phyloP scores from a whole-genome alignment of 2,797 vertebrate genomes.

The Podargus strigoides region DNA sequence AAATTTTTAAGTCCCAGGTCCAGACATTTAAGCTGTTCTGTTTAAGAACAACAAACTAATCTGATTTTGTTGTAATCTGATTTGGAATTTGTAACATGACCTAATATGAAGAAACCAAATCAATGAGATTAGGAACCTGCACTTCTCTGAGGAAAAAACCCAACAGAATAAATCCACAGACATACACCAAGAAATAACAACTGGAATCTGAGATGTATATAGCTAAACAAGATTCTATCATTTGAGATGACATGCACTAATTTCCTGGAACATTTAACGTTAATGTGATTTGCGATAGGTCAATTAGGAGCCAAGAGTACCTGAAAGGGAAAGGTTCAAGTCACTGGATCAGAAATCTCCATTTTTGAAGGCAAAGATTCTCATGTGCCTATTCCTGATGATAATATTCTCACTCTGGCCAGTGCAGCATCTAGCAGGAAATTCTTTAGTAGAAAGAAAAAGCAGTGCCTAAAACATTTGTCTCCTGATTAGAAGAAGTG shows the following conservation, averaged over 20 bases:
- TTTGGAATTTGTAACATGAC: slow-evolving; percentile 54
- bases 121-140: slow-evolving; percentile 34
- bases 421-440: neutral
- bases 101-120: slow-evolving; percentile 12
- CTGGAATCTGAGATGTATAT: neutral
- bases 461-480: neutral
- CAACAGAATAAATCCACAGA: neutral
- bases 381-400: neutral
- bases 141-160: neutral
- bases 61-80: slow-evolving; percentile 35
- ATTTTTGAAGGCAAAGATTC: neutral
- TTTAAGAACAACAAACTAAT: slow-evolving; percentile 17
- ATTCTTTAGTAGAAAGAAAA: neutral
- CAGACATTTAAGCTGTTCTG: neutral
- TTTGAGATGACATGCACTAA: neutral
- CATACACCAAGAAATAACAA: neutral
- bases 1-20: neutral
- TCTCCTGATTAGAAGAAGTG: neutral
- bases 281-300: neutral
- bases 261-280: neutral
- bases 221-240: neutral
- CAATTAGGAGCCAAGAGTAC: neutral
- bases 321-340: neutral
- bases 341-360: neutral
- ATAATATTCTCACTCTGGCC: neutral